These are phyloP conservation scores for Urocyon cinereoargenteus DNA, from an alignment of 2,797 vertebrate genomes.

Conservation along the genomic window DNA sequence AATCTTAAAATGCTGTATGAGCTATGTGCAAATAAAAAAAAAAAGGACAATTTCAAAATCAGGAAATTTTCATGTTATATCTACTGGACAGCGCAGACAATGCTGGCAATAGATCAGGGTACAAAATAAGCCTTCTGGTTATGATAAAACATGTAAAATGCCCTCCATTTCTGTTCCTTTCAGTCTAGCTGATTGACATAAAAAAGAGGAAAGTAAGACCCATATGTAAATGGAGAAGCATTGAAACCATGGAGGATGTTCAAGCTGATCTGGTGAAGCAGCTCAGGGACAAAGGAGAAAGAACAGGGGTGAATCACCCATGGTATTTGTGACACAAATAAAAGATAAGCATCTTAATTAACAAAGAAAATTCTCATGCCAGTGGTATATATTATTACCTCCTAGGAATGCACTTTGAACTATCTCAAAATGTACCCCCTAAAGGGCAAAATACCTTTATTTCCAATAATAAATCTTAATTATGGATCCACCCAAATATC, in stretches of 20 bases:
- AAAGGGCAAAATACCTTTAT: background rate
- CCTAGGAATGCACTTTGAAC: background rate
- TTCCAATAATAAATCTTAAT: slow-evolving; percentile 34
- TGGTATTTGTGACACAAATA: slow-evolving; percentile 56
- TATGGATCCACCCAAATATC: background rate
- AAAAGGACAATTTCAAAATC: background rate
- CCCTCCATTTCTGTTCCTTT: background rate
- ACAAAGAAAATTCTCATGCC: background rate
- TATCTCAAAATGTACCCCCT: background rate
- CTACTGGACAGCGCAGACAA: background rate
- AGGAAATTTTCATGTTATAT: background rate
- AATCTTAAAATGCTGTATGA: slow-evolving; percentile 45
- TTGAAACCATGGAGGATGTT: background rate
- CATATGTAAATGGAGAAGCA: background rate
- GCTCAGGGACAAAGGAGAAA: slow-evolving; percentile 44
- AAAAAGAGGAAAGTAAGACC: background rate
- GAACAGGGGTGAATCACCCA: background rate
- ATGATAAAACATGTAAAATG: background rate
- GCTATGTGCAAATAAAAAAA: background rate
- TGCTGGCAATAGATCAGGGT: background rate
- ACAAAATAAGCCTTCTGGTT: background rate
- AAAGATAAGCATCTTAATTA: slow-evolving; percentile 47
- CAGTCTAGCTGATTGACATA: background rate
- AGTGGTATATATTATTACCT: background rate
- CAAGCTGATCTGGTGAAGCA: slow-evolving; percentile 3